Evolutionary conservation across 1,140 invertebrate genomes (phyloP).

Genomic region (Eumaeus atala): DNA sequence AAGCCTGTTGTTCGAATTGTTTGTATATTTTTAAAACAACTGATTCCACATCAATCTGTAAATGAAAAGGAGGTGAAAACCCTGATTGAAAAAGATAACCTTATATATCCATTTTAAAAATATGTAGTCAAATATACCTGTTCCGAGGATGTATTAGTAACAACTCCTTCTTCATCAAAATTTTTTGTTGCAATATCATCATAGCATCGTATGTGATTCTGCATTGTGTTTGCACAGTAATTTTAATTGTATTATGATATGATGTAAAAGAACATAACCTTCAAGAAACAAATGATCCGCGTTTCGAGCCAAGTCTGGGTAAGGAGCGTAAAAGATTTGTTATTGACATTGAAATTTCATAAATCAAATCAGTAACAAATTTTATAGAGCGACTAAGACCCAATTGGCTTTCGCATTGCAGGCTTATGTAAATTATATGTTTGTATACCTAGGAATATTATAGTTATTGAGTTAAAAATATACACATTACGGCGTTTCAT

Average conservation of each 20-base stretch:
- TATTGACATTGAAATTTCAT: constrained; percentile 19
- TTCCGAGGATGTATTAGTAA: constrained; percentile 74
- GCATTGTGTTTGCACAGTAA: constrained; percentile 29
- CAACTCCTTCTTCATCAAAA: constrained; percentile 66
- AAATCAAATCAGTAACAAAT: no score
- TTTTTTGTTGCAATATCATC: constrained; percentile 38
- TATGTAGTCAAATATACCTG: constrained; percentile 64
- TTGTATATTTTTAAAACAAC: constrained; percentile 79
- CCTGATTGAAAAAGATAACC: no score
- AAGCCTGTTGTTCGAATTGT: constrained; percentile 73
- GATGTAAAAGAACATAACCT: no score
- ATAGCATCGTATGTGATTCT: constrained; percentile 50
- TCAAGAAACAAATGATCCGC: background rate
- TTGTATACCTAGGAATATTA: no score
- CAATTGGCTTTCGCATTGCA: no score
- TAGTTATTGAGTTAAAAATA: no score
- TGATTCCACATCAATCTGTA: constrained; percentile 80
- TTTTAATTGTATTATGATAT: constrained; percentile 8
- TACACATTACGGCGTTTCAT: no score
- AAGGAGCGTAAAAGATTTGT: constrained; percentile 19
- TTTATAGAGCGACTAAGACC: no score
- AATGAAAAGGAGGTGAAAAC: constrained; percentile 29
- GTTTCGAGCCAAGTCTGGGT: constrained; percentile 20
- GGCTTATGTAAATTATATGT: no score
- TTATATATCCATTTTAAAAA: no score